phyloP scores from a whole-genome alignment of 2,113 vertebrate species.

The Mirza zaza region DNA sequence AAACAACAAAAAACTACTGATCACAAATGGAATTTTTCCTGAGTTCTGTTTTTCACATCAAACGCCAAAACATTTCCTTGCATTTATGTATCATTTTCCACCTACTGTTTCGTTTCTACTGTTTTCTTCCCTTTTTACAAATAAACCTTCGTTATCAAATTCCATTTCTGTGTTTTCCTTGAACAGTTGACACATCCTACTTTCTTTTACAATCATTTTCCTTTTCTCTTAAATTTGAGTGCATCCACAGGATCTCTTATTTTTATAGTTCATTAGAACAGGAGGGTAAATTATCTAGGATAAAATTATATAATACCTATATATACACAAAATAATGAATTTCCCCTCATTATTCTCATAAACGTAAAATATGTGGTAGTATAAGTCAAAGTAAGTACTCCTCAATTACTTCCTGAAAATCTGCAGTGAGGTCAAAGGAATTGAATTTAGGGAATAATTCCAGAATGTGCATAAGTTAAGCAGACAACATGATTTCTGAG shows the following conservation, averaged over 20 bases:
- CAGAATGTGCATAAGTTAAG: not conserved
- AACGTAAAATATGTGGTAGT: not conserved
- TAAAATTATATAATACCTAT: not conserved
- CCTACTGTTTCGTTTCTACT: not conserved
- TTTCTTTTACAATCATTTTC: not conserved
- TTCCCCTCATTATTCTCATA: not conserved
- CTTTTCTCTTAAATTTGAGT: not conserved
- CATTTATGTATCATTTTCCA: not conserved
- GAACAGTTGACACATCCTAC: not conserved
- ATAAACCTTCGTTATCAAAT: not conserved
- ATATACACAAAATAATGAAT: not conserved
- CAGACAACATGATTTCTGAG: constrained; percentile 3
- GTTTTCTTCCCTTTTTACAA: not conserved
- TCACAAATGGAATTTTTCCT: not conserved
- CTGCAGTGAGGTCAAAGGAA: not conserved
- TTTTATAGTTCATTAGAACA: not conserved
- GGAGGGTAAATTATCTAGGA: not conserved
- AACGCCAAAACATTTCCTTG: not conserved
- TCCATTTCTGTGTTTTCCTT: constrained; percentile 29
- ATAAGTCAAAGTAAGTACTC: not conserved
- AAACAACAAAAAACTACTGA: not conserved
- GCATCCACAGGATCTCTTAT: not conserved
- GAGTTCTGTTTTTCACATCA: not conserved
- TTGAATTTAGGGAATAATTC: not conserved
- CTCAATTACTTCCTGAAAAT: not conserved